Evolutionary conservation across 2,888 invertebrate species (phyloP).

Genomic region (Morpho deidamia): DNA sequence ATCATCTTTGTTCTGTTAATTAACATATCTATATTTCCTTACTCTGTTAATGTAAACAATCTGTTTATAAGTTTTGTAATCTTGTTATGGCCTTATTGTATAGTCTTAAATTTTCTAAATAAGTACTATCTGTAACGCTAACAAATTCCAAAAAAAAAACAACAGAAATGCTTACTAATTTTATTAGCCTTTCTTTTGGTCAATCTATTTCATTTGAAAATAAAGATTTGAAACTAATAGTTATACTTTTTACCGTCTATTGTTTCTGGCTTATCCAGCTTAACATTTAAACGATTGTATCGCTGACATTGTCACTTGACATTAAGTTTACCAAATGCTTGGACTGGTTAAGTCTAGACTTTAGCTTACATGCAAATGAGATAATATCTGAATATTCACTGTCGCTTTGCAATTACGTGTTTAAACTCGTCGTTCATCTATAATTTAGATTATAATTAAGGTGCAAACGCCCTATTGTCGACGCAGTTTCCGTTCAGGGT

Average conservation of each 20-base stretch:
- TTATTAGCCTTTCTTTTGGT: too few species aligned
- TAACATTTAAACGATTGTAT: slow-evolving; percentile 5
- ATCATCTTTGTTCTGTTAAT: too few species aligned
- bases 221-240: slow-evolving; percentile 62
- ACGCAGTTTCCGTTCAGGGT: not conserved
- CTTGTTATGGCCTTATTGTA: too few species aligned
- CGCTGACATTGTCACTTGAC: slow-evolving; percentile 18
- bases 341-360: slow-evolving; percentile 6
- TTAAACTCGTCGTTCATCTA: not conserved
- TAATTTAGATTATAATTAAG: not conserved
- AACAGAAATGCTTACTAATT: too few species aligned
- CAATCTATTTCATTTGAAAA: slow-evolving; percentile 29
- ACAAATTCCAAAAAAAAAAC: too few species aligned
- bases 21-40: too few species aligned
- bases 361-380: slow-evolving; percentile 1
- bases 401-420: not conserved
- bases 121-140: too few species aligned
- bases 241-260: too few species aligned
- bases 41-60: too few species aligned
- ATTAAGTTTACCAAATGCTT: slow-evolving; percentile 16
- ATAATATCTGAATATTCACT: slow-evolving; percentile 2
- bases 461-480: not conserved
- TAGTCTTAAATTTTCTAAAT: too few species aligned
- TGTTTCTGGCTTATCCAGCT: slow-evolving; percentile 25
- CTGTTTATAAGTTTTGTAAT: too few species aligned